Base-by-base conservation (phyloP, 1,140 invertebrate genomes). In the Carcinoscorpius rotundicauda region DNA sequence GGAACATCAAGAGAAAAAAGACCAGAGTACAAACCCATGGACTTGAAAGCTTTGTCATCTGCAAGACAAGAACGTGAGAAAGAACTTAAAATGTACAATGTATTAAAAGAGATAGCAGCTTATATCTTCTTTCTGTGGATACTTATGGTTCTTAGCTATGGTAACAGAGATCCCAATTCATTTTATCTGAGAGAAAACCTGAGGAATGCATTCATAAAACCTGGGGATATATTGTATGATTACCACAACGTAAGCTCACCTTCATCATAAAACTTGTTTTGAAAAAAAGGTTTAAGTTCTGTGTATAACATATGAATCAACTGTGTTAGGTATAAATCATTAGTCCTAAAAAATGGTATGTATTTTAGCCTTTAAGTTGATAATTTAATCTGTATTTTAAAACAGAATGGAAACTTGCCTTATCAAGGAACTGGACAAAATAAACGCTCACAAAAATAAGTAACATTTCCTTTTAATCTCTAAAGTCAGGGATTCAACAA, bases 121-220 rank as follows among this genome's bases (percentile, higher is more conserved):
- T 82, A 81, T 68, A 64, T 74, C 4, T 72, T 81, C 66, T 82
- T 80, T 73, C 66, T 82, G 53, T 79, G 75, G 72, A 73, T 82
- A 11, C 72, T 82, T 6, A 72, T 80, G 62, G 73, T 79, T 4
- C 74, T 81, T 62, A 78, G 78, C 66, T 80, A 80, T 69, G 74
- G 78, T 4, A 75, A 76, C 64, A 65, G 77, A 52, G 79, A 78
- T 68, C 73, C 76, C 3, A 71, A 76, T 62, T 73, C 73, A 49
- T 79, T 72, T 65, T 69, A 72, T 49, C 74, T 78, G 68, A 76
- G 79, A 64, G 62, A 72, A n/a, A 75, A 73, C 57, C 66, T 78
- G 66, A 72, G 75, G 57, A 72, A 74, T 56, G 71, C 75, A 3
- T 79, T 79, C 68, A 75, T 79, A 53, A 70, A 68, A 49, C 67